phyloP scores from a whole-genome alignment of 2,888 invertebrate species.

The Alcis repandata region DNA sequence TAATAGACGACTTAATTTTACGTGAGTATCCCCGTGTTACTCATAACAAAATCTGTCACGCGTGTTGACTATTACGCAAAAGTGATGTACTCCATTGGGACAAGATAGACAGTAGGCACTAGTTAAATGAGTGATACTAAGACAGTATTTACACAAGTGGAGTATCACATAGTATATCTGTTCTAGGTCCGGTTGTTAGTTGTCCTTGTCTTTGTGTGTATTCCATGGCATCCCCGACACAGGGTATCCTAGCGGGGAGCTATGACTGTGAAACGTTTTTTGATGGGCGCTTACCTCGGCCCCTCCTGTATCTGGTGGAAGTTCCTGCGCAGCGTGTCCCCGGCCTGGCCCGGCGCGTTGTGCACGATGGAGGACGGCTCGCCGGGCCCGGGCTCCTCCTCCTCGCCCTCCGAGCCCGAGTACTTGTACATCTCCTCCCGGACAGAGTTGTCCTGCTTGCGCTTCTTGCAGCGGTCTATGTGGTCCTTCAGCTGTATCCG shows the following conservation, averaged over 20 bases:
- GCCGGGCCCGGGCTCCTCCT: conserved; percentile 96
- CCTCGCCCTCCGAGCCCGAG: conserved; percentile 99
- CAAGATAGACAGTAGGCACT: neutral
- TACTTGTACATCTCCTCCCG: conserved; percentile 91
- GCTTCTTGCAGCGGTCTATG: conserved; percentile 98
- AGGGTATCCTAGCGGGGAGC: too few relatives aligned
- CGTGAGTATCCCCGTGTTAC: too few relatives aligned
- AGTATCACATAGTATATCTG: too few relatives aligned
- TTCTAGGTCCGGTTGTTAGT: too few relatives aligned
- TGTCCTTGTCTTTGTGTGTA: too few relatives aligned
- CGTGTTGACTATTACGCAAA: too few relatives aligned
- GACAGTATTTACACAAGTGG: too few relatives aligned
- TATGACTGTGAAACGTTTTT: too few relatives aligned
- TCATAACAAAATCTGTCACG: too few relatives aligned
- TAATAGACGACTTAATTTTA: too few relatives aligned
- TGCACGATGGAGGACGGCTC: conserved; percentile 98
- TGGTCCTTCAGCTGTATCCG: conserved; percentile 99
- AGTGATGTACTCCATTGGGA: conserved; percentile 12
- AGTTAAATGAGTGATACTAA: too few relatives aligned
- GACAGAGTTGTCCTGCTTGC: conserved; percentile 94
- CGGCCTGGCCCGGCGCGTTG: conserved; percentile 91
- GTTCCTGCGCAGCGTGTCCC: conserved; percentile 98
- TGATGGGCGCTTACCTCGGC: conserved; percentile 65
- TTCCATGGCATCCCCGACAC: too few relatives aligned
- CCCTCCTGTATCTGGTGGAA: conserved; percentile 99